A percentile compares a stretch with the other conserved stretches of the same genome.
These are phyloP conservation scores for Conistra vaccinii DNA, from an alignment of 2,888 invertebrate species.

Conservation along the genomic window DNA sequence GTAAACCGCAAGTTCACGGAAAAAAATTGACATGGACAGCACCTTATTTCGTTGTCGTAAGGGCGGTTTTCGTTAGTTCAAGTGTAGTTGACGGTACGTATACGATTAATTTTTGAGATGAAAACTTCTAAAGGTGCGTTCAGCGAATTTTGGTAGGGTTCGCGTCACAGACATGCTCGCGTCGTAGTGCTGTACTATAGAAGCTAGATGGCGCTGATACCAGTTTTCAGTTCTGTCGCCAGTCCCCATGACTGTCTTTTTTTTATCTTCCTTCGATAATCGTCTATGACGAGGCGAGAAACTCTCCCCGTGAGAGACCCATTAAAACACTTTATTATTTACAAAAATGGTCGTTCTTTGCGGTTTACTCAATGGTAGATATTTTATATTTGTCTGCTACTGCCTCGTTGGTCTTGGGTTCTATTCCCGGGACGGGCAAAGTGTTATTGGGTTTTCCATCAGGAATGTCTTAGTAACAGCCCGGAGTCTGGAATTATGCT, in stretches of 20 bases:
- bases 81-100: not conserved
- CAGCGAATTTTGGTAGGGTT: too few species aligned
- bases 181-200: too few species aligned
- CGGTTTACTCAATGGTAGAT: not conserved
- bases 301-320: not conserved
- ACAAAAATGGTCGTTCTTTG: conserved; percentile 11
- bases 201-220: too few species aligned
- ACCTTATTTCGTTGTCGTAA: not conserved
- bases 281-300: not conserved
- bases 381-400: not conserved
- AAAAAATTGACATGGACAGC: not conserved
- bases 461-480: not conserved
- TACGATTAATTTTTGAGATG: too few species aligned
- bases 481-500: not conserved
- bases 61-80: not conserved
- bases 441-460: not conserved
- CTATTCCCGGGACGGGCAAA: not conserved
- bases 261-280: not conserved
- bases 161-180: too few species aligned
- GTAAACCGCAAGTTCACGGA: not conserved
- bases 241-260: too few species aligned
- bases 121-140: too few species aligned
- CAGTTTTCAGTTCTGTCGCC: too few species aligned
- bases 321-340: conserved; percentile 25
- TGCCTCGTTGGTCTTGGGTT: not conserved